These are phyloP conservation scores for Saguinus imperator DNA, from an alignment of 2,113 vertebrate species.

Conservation along the genomic window DNA sequence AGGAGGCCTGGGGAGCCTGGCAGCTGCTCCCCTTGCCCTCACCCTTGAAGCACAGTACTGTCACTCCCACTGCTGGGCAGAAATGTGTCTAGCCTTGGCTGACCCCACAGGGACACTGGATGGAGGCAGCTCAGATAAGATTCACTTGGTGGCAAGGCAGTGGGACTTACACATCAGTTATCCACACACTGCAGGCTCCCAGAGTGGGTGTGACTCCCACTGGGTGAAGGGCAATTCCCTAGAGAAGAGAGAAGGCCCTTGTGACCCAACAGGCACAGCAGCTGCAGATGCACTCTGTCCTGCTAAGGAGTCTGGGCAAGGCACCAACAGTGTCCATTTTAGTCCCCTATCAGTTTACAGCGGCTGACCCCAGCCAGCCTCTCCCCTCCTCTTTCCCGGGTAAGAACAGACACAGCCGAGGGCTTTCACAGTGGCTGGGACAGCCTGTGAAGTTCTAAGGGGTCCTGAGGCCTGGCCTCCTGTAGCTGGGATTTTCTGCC, in stretches of 20 bases:
- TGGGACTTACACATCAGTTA: background rate
- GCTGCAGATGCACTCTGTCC: fast-evolving
- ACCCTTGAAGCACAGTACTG: fast-evolving
- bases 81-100: background rate
- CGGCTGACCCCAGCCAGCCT: background rate
- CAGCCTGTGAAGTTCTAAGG: background rate
- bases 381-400: background rate
- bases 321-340: background rate
- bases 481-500: background rate
- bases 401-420: background rate
- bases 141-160: background rate
- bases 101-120: background rate
- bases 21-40: background rate
- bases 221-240: too few relatives aligned
- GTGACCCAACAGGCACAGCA: background rate
- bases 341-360: background rate
- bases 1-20: too few relatives aligned
- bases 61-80: background rate
- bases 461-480: background rate
- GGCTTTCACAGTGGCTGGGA: background rate
- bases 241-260: background rate
- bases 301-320: background rate
- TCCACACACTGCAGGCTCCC: background rate
- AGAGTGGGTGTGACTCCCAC: background rate
- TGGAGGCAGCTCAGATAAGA: background rate